phyloP scores from a whole-genome alignment of 1,140 invertebrate species.

The Brachionus calyciflorus region DNA sequence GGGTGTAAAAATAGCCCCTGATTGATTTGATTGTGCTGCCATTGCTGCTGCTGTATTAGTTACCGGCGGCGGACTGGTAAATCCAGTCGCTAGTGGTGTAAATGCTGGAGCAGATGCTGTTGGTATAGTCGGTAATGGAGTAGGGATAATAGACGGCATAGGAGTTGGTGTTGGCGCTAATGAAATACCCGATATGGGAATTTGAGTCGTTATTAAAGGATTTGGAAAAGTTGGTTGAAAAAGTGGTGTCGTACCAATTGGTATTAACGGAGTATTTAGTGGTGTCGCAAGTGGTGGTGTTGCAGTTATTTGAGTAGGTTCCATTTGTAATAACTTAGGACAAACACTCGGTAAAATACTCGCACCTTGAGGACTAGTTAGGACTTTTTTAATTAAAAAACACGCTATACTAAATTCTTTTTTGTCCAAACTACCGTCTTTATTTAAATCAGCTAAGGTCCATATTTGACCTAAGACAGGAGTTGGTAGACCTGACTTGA shows the following conservation, averaged over 20 bases:
- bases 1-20: conserved; percentile 9
- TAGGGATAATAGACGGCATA: background rate
- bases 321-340: conserved; percentile 58
- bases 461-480: conserved; percentile 86
- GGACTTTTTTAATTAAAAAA: conserved; percentile 72
- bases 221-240: conserved; percentile 40
- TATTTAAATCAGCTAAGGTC: conserved; percentile 87
- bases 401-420: conserved; percentile 96
- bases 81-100: background rate
- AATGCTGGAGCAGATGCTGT: background rate
- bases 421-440: conserved; percentile 92
- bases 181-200: conserved; percentile 5
- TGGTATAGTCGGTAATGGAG: background rate
- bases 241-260: background rate
- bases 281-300: conserved; percentile 66
- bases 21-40: background rate
- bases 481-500: conserved; percentile 85
- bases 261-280: background rate
- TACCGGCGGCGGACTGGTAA: background rate
- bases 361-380: conserved; percentile 73
- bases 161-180: background rate
- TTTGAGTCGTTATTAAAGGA: background rate
- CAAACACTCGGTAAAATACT: background rate
- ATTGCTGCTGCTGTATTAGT: conserved; percentile 8
- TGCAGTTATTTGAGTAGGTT: conserved; percentile 79